Evolutionary conservation across 1,140 invertebrate species (phyloP).

Genomic region (Charaxes varanes): DNA sequence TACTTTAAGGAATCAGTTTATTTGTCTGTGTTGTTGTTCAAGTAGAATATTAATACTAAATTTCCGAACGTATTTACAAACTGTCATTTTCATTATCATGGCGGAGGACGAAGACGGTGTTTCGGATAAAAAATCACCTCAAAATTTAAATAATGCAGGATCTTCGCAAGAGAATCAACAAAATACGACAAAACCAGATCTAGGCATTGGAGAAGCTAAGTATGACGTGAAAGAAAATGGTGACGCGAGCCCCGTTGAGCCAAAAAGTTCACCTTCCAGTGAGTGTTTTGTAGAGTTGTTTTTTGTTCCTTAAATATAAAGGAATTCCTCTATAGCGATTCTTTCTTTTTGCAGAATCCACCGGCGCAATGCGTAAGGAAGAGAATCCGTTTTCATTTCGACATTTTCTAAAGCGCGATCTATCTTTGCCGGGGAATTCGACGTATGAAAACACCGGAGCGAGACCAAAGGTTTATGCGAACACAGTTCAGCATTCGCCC

Average conservation of each 20-base stretch:
- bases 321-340: constrained; percentile 31
- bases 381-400: constrained; percentile 88
- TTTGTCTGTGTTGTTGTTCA: background rate
- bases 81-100: constrained; percentile 68
- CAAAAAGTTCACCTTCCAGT: constrained; percentile 61
- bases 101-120: constrained; percentile 71
- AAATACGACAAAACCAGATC: constrained; percentile 53
- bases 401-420: constrained; percentile 81
- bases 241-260: constrained; percentile 36
- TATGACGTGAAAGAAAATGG: constrained; percentile 60
- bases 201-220: constrained; percentile 65
- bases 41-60: background rate
- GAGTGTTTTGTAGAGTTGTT: constrained; percentile 60
- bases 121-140: constrained; percentile 65
- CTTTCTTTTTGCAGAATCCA: constrained; percentile 60
- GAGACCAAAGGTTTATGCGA: constrained; percentile 65
- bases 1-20: no score
- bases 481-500: constrained; percentile 63
- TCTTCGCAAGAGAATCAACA: constrained; percentile 51
- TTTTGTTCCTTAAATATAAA: constrained; percentile 63
- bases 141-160: constrained; percentile 59
- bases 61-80: constrained; percentile 20
- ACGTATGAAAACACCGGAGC: constrained; percentile 71
- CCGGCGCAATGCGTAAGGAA: constrained; percentile 74
- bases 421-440: constrained; percentile 64